A percentile compares a stretch with the other conserved stretches of the same genome.
These are phyloP conservation scores for Herpetotheres cachinnans DNA, from an alignment of 2,113 vertebrate species.

Conservation along the genomic window DNA sequence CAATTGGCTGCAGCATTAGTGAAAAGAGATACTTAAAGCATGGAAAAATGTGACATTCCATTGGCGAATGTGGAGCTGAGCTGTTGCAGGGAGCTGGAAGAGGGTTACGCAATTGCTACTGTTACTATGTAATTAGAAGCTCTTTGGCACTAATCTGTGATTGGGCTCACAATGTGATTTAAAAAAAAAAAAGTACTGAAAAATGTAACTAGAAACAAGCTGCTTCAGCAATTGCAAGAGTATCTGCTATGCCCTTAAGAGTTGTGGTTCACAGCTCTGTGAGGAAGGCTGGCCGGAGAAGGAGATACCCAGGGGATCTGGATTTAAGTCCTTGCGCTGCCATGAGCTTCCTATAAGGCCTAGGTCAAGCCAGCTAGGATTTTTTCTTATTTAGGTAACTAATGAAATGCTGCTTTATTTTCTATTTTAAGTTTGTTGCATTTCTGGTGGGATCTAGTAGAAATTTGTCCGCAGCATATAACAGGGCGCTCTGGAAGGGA, in stretches of 20 bases:
- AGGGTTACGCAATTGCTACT: conserved; percentile 26
- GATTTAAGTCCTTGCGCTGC: not conserved
- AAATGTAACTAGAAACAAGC: conserved; percentile 6
- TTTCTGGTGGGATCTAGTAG: not conserved
- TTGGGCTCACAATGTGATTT: not conserved
- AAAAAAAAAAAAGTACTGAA: not conserved
- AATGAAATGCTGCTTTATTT: not conserved
- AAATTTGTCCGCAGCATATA: not conserved
- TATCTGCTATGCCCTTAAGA: not conserved
- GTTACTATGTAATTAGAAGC: conserved; percentile 62
- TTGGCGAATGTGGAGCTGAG: not conserved
- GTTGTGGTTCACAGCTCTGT: not conserved
- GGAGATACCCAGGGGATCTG: not conserved
- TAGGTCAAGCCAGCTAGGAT: not conserved
- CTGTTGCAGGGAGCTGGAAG: not conserved
- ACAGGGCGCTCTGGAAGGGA: not conserved
- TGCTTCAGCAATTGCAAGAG: not conserved
- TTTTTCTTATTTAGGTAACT: not conserved
- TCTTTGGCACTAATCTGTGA: conserved; percentile 34
- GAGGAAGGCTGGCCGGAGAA: not conserved
- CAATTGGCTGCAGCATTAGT: conserved; percentile 7
- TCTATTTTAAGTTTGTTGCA: not conserved
- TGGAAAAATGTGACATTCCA: conserved; percentile 35
- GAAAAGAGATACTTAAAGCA: conserved; percentile 53
- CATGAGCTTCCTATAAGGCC: not conserved